phyloP scores from a whole-genome alignment of 1,140 invertebrate species.

The Brachionus rubens region DNA sequence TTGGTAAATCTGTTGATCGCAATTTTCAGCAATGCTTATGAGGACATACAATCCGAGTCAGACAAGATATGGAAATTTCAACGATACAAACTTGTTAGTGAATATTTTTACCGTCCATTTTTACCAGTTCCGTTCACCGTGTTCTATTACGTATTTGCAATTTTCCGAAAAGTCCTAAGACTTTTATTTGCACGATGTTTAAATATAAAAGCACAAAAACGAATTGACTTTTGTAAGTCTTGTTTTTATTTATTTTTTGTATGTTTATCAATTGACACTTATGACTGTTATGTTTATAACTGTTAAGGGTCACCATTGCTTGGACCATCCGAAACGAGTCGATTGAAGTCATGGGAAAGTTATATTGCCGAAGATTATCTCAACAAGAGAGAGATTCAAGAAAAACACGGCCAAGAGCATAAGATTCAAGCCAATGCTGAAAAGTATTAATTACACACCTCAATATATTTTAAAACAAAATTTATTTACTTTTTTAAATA shows the following conservation, averaged over 20 bases:
- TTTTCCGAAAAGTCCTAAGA: constrained; percentile 20
- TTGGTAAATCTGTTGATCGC: constrained; percentile 94
- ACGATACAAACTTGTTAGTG: constrained; percentile 56
- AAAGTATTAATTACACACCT: no score
- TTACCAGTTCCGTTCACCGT: constrained; percentile 61
- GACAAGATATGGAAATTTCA: constrained; percentile 60
- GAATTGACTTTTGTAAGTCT: not conserved
- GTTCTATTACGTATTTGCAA: constrained; percentile 52
- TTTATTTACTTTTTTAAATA: no score
- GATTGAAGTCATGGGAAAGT: constrained; percentile 21
- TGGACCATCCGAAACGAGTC: not conserved
- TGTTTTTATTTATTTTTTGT: not conserved
- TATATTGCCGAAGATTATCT: constrained; percentile 21
- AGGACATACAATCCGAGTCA: constrained; percentile 53
- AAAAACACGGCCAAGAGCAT: not conserved
- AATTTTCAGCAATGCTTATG: constrained; percentile 72
- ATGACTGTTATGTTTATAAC: no score
- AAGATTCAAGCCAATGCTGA: not conserved
- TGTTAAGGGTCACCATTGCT: not conserved
- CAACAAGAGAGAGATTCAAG: not conserved
- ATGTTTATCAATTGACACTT: no score
- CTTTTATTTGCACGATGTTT: constrained; percentile 4
- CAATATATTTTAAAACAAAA: no score
- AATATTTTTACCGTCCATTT: constrained; percentile 59
- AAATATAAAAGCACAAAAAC: constrained; percentile 10